Evolutionary conservation across 2,888 invertebrate species (phyloP).

Genomic region (Lasioglossum leucozonium): DNA sequence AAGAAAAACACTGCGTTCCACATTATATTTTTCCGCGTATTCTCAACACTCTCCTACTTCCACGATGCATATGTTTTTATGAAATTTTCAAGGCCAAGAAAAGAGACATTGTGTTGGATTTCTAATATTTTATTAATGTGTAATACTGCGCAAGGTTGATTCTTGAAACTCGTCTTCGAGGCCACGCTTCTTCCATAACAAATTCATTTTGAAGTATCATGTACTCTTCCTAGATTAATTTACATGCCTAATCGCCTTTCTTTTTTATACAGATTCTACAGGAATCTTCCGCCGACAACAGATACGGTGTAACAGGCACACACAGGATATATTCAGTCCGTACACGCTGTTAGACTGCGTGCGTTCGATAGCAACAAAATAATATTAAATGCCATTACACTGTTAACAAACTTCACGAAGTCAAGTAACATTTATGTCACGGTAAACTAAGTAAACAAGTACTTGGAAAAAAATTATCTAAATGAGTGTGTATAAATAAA

Average conservation of each 20-base stretch:
- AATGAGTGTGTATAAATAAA: slow-evolving; percentile 27
- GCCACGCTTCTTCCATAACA: slow-evolving; percentile 64
- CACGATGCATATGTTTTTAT: not conserved
- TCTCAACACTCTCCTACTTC: slow-evolving; percentile 55
- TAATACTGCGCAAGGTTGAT: slow-evolving; percentile 82
- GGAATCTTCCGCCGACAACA: slow-evolving; percentile 56
- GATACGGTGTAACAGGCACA: slow-evolving; percentile 41
- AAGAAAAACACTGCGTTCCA: not conserved
- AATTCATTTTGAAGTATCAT: slow-evolving; percentile 73
- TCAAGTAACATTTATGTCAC: slow-evolving; percentile 39
- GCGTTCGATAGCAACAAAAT: slow-evolving; percentile 27
- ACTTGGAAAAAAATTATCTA: slow-evolving; percentile 51
- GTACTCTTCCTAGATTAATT: slow-evolving; percentile 71
- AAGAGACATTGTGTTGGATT: slow-evolving; percentile 38
- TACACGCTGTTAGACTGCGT: slow-evolving; percentile 34
- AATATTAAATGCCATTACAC: slow-evolving; percentile 61
- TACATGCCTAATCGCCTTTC: slow-evolving; percentile 66
- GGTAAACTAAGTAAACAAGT: slow-evolving; percentile 50
- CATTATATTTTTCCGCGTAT: slow-evolving; percentile 76
- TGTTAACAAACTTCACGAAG: slow-evolving; percentile 48
- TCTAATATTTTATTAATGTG: slow-evolving; percentile 76
- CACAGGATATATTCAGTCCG: slow-evolving; percentile 42
- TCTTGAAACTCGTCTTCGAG: slow-evolving; percentile 69
- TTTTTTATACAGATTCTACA: slow-evolving; percentile 71
- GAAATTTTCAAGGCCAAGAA: slow-evolving; percentile 11